A percentile compares a stretch with the other conserved stretches of the same genome.
Evolutionary conservation across 2,888 invertebrate genomes (phyloP).

Genomic region (Itoplectis maculator): DNA sequence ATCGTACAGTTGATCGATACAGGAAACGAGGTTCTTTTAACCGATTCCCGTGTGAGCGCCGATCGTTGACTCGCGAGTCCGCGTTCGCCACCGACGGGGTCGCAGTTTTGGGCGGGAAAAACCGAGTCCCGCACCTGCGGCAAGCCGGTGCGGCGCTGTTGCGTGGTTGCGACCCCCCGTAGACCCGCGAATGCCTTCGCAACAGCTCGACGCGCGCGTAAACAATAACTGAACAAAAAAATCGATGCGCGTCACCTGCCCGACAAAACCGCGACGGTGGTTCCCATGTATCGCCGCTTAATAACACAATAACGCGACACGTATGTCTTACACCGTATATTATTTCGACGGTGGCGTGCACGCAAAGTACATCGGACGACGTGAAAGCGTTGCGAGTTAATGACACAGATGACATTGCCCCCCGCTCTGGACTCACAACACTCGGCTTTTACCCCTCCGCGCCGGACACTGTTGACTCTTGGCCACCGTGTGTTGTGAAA

Average conservation of each 20-base stretch:
- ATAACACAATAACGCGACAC: conserved; percentile 36
- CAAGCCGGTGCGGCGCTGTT: conserved; percentile 4
- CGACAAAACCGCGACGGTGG: conserved; percentile 64
- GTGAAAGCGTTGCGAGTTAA: conserved; percentile 50
- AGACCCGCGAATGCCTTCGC: conserved; percentile 47
- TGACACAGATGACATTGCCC: conserved; percentile 38
- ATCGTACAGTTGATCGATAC: no score
- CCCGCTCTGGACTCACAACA: conserved; percentile 23
- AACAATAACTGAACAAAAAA: conserved; percentile 67
- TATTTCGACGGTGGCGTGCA: conserved; percentile 35
- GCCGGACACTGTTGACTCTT: conserved; percentile 23
- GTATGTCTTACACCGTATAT: conserved; percentile 22
- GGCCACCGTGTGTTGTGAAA: background rate
- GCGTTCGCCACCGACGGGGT: conserved; percentile 19
- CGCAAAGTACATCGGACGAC: conserved; percentile 10
- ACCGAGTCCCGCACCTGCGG: conserved; percentile 54
- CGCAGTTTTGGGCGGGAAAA: conserved; percentile 48
- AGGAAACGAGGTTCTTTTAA: no score
- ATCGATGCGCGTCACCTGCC: conserved; percentile 78
- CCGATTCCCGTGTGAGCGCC: background rate
- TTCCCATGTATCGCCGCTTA: conserved; percentile 74
- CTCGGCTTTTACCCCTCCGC: conserved; percentile 15
- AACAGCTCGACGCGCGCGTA: conserved; percentile 20
- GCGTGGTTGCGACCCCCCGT: conserved; percentile 51
- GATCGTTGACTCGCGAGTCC: background rate